A percentile compares a stretch with the other conserved stretches of the same genome.
These are phyloP conservation scores for Cynopterus sphinx DNA, from an alignment of 2,797 vertebrate genomes.

Conservation along the genomic window DNA sequence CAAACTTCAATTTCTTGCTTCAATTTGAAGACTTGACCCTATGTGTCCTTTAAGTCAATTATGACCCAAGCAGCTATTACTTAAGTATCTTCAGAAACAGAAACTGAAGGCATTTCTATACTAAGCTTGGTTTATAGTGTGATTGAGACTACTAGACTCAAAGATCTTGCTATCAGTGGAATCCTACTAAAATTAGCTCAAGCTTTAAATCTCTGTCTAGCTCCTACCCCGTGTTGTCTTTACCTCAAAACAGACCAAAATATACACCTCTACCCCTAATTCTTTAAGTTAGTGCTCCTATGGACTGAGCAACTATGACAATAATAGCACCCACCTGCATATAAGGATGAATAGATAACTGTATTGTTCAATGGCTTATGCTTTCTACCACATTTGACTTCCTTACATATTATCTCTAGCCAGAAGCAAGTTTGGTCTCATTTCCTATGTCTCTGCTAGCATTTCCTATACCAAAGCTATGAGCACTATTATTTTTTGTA, in stretches of 20 bases:
- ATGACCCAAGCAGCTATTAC: not conserved
- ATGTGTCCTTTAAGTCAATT: not conserved
- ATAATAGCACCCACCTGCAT: not conserved
- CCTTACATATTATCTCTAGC: not conserved
- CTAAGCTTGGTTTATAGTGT: not conserved
- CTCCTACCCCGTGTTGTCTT: not conserved
- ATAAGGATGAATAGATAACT: not conserved
- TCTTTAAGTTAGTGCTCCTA: not conserved
- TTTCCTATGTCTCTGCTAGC: not conserved
- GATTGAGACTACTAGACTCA: not conserved
- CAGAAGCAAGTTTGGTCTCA: not conserved
- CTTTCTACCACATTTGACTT: not conserved
- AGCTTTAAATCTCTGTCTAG: not conserved
- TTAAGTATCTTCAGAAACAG: not conserved
- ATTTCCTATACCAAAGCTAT: not conserved
- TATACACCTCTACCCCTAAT: not conserved
- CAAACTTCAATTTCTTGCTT: not conserved
- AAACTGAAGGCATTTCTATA: not conserved
- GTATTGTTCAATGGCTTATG: not conserved
- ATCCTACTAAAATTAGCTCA: not conserved
- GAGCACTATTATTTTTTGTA: not conserved
- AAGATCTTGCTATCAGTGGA: not conserved
- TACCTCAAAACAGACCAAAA: not conserved
- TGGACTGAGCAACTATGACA: not conserved
- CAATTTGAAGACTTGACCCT: not conserved